Percentiles rank a stretch among this genome's conserved stretches.
Evolutionary conservation across 2,797 vertebrate genomes (phyloP).

Genomic region (Lacerta bilineata): DNA sequence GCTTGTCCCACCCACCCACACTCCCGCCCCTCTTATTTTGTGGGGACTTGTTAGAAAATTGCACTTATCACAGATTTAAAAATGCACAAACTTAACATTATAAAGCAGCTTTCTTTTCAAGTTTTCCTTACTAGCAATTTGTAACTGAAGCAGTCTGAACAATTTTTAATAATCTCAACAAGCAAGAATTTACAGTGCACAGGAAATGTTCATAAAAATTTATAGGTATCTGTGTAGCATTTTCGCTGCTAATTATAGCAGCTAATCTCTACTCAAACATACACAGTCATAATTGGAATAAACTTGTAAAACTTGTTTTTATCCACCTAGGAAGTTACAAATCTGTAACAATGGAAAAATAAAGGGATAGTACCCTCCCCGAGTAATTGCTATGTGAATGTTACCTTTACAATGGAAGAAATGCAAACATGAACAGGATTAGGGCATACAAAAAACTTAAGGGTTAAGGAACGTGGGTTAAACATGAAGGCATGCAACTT

Average conservation of each 20-base stretch:
- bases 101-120: not conserved
- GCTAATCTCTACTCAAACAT: not conserved
- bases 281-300: constrained; percentile 14
- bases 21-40: no score
- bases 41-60: no score
- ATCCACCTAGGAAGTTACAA: constrained; percentile 1
- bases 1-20: no score
- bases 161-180: not conserved
- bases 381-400: not conserved
- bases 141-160: not conserved
- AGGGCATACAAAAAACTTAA: not conserved
- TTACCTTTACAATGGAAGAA: constrained; percentile 11
- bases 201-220: constrained; percentile 4
- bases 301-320: constrained; percentile 32
- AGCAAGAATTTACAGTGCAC: not conserved
- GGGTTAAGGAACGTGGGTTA: not conserved
- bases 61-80: not conserved
- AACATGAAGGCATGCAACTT: not conserved
- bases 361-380: not conserved
- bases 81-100: not conserved
- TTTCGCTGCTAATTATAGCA: constrained; percentile 17
- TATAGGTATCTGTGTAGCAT: not conserved
- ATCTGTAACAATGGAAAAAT: constrained; percentile 9
- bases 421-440: not conserved
- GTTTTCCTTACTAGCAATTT: not conserved